These are phyloP conservation scores for Pachycephala philippinensis DNA, from an alignment of 2,113 vertebrate species.

Conservation along the genomic window DNA sequence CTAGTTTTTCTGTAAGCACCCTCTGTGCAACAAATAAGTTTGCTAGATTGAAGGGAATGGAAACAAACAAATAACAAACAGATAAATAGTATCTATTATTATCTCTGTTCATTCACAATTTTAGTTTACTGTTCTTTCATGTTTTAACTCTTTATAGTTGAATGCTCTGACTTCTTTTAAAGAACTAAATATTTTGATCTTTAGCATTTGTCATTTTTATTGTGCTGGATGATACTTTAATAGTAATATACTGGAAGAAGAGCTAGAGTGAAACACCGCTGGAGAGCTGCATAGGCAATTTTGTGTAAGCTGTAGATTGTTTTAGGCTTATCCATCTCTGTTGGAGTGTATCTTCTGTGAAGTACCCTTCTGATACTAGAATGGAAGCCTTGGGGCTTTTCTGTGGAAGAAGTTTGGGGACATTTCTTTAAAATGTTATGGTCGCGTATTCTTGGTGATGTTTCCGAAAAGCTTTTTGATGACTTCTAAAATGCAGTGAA, in stretches of 20 bases:
- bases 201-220: not conserved
- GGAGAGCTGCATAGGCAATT: not conserved
- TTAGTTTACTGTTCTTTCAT: not conserved
- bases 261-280: not conserved
- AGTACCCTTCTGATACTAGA: not conserved
- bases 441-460: not conserved
- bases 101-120: not conserved
- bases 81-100: not conserved
- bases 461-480: not conserved
- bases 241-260: not conserved
- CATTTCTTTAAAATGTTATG: accelerated
- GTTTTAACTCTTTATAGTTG: not conserved
- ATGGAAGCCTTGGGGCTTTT: not conserved
- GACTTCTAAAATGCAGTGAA: not conserved
- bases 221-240: not conserved
- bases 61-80: not conserved
- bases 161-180: not conserved
- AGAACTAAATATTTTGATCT: not conserved
- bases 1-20: not conserved
- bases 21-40: not conserved
- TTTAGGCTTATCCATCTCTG: not conserved
- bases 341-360: not conserved
- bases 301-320: not conserved
- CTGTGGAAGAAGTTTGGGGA: not conserved
- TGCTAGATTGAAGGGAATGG: not conserved